Evolutionary conservation across 2,888 invertebrate species (phyloP), one percentile per base, ranked within the genome.

Genomic region (Daptonema setosum): DNA sequence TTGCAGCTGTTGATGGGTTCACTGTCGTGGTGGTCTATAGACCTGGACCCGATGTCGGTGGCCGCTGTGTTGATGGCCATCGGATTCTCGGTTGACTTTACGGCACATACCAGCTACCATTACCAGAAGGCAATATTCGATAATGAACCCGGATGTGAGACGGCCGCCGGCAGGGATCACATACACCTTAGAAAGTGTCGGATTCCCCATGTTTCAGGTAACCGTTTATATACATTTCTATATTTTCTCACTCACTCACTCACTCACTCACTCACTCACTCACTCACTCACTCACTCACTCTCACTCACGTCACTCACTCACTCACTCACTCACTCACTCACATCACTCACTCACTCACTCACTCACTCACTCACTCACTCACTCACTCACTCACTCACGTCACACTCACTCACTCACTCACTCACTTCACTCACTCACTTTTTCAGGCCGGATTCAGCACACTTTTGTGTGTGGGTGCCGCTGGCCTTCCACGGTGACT

Each of bases 401-500:
- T n/a, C n/a, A n/a, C n/a, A n/a, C n/a, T n/a, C n/a, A n/a, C n/a
- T n/a, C n/a, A n/a, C n/a, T n/a, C n/a, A n/a, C n/a, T n/a, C n/a
- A n/a, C n/a, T n/a, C n/a, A n/a, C n/a, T n/a, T n/a, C n/a, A n/a
- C n/a, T n/a, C n/a, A n/a, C n/a, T n/a, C n/a, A n/a, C n/a, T 20
- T 20, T 14, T 20, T 20, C 41, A 41, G 51, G 51, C 51, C 51
- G 51, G 51, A 51, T 51, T 51, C 51, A 25, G 25, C 8, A 51
- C 51, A 2, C 11, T 51, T 2, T 22, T 51, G 25, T 51, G 51
- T 20, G 51, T 51, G 11, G n/a, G 2, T 52, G 2, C 52, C 52
- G 29, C 30, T 52, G 29, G 26, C 35, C 24, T 52, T 52, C 35
- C 52, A 52, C 29, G 52, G 52, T n/a, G 52, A 52, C 52, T 52